Evolutionary conservation across 2,113 vertebrate genomes (phyloP).

Genomic region (Jaculus jaculus): DNA sequence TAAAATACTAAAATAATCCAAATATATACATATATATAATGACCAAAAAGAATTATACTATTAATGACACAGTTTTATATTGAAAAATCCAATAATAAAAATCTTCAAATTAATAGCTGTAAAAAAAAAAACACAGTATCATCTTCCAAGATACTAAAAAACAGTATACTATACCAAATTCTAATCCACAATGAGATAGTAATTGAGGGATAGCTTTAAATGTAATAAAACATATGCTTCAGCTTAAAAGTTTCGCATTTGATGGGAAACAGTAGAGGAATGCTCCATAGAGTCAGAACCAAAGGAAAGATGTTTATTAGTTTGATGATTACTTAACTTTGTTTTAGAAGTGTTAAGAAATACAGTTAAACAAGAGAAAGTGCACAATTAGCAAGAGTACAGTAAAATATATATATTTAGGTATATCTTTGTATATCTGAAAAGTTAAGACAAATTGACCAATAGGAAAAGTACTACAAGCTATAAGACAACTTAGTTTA

Average conservation of each 20-base stretch:
- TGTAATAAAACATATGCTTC: not conserved
- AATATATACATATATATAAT: not conserved
- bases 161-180: not conserved
- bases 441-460: not conserved
- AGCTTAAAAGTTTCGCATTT: not conserved
- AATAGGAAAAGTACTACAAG: not conserved
- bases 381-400: not conserved
- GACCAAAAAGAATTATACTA: not conserved
- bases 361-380: not conserved
- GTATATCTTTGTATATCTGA: not conserved
- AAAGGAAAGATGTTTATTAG: not conserved
- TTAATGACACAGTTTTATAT: not conserved
- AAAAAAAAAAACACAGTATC: not conserved
- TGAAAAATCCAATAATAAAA: not conserved
- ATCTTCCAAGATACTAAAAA: not conserved
- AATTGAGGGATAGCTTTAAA: not conserved
- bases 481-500: not conserved
- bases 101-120: not conserved
- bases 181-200: not conserved
- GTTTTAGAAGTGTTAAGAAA: conserved; percentile 11
- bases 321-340: not conserved
- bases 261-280: not conserved
- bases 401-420: not conserved
- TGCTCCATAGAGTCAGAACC: not conserved
- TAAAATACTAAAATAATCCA: not conserved